Evolutionary conservation across 2,797 vertebrate genomes (phyloP).

Genomic region (Leptodactylus fallax): DNA sequence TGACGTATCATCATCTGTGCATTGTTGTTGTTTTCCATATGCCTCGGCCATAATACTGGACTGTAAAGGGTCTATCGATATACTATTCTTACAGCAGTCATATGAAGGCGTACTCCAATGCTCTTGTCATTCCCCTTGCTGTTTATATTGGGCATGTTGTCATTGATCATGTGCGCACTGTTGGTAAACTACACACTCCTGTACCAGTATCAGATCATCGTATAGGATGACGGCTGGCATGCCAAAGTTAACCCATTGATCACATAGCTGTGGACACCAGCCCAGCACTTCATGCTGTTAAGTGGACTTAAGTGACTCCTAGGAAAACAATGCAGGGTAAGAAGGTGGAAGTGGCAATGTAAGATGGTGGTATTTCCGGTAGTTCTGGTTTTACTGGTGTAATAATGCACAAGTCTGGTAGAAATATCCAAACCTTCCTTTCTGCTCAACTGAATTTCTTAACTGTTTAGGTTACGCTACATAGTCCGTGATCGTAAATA

Average conservation of each 20-base stretch:
- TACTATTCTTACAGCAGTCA: background rate
- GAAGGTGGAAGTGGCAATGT: background rate
- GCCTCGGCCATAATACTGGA: too few species aligned
- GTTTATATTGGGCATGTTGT: too few species aligned
- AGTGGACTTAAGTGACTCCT: background rate
- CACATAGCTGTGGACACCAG: background rate
- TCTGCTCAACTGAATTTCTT: background rate
- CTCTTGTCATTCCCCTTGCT: background rate
- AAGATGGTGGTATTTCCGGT: conserved; percentile 33
- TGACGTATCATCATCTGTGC: too few species aligned
- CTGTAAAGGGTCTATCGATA: background rate
- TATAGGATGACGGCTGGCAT: background rate
- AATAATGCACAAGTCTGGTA: background rate
- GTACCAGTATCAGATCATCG: background rate
- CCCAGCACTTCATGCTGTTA: too few species aligned
- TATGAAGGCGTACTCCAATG: background rate
- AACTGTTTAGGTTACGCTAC: background rate
- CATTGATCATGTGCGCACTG: too few species aligned
- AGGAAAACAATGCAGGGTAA: background rate
- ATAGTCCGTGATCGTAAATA: background rate
- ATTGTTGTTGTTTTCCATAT: too few species aligned
- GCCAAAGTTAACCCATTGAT: background rate
- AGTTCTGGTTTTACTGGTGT: background rate
- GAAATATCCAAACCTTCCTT: background rate
- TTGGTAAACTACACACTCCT: background rate